Evolutionary conservation across 1,140 invertebrate species (phyloP), one percentile per base, ranked within the genome.

Genomic region (Monochamus saltuarius): DNA sequence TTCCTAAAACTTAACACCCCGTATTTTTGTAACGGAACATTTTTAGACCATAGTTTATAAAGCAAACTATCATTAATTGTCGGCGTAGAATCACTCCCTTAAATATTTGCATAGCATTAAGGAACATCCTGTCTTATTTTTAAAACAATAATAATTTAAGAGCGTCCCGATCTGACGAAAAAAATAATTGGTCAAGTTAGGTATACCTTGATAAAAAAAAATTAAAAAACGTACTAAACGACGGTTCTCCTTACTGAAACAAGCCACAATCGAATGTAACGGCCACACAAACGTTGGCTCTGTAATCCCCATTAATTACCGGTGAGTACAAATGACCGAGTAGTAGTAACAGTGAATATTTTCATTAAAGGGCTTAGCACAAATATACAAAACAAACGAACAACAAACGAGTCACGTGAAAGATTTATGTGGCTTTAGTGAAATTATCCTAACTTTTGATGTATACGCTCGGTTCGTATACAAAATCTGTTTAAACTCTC

Each of bases 341-440:
- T 58, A 45, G 17, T 39, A 43, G 22, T 29, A 29, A 43, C 57
- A 49, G 49, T 16, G 29, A 38, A 38, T 47, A 62, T 51, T 62
- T 57, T 57, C 60, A 62, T 57, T 57, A 62, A 47, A 45, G 49
- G 60, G 54, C 47, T 62, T 56, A 62, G 22, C 22, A 29, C 22
- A 29, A 62, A 58, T 62, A 58, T 62, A 57, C 54, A 62, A 56
- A 62, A 62, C 60, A 62, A 62, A 62, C 55, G 29, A 56, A 51
- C 45, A 42, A 38, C 54, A 52, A 29, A 29, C 22, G 22, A 62
- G 53, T 58, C 49, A 45, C 54, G 53, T 57, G 39, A 59, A 59
- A 59, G 50, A 50, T 42, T 51, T 39, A 6, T 39, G 37, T 61
- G 59, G 52, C 55, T 61, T 56, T 16, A 40, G 17, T 40, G 38